A percentile compares a stretch with the other conserved stretches of the same genome.
phyloP scores from a whole-genome alignment of 2,113 vertebrate genomes.

The Halichoerus grypus region DNA sequence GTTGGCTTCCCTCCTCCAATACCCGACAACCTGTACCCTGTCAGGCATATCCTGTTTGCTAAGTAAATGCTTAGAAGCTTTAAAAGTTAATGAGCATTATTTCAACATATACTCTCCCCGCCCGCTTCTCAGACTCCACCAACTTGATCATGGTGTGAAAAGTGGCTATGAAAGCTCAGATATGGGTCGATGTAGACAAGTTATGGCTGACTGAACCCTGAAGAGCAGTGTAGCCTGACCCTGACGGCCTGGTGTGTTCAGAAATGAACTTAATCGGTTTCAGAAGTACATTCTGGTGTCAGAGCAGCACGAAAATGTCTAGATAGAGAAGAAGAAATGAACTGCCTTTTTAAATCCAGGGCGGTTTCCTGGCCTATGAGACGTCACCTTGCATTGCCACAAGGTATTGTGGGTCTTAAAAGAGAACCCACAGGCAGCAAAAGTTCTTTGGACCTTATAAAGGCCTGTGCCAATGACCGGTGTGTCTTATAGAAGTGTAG shows the following conservation, averaged over 20 bases:
- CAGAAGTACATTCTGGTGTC: not conserved
- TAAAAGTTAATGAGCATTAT: not conserved
- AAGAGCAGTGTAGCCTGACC: not conserved
- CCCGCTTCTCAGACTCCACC: not conserved
- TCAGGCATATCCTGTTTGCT: not conserved
- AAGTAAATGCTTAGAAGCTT: conserved; percentile 3
- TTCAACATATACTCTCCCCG: not conserved
- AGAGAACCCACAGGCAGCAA: not conserved
- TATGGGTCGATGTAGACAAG: not conserved
- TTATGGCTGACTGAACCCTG: not conserved
- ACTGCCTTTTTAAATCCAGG: not conserved
- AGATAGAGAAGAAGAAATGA: not conserved
- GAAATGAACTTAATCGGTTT: not conserved
- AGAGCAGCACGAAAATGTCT: not conserved
- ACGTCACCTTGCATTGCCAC: rapidly evolving
- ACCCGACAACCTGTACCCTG: not conserved
- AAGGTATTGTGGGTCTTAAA: not conserved
- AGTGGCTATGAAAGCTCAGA: not conserved
- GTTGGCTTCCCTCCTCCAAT: not conserved
- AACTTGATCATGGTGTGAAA: not conserved
- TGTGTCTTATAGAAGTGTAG: not conserved
- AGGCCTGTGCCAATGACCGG: not conserved
- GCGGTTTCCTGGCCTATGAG: not conserved
- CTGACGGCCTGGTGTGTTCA: not conserved
- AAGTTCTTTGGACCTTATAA: conserved; percentile 51